Percentiles rank a stretch among this genome's conserved stretches.
Conservation (phyloP, 2,797 vertebrate genomes). For the Anomalospiza imberbis region DNA sequence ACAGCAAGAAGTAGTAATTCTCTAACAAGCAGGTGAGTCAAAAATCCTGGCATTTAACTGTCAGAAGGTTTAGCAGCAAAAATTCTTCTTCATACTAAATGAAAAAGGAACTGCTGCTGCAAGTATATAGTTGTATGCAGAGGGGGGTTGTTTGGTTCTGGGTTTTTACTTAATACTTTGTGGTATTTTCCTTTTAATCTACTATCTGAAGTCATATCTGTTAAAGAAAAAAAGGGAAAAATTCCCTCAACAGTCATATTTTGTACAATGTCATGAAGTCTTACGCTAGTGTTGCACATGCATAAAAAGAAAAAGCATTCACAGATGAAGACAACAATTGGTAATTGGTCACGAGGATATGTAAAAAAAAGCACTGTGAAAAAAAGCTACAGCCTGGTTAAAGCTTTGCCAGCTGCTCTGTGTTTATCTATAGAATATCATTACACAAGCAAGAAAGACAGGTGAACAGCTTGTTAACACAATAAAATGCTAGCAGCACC, state of each 20-base stretch:
- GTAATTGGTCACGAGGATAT: background rate
- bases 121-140: rapidly evolving
- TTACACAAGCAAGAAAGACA: background rate
- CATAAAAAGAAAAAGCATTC: background rate
- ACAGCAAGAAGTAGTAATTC: background rate
- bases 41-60: background rate
- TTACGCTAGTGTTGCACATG: background rate
- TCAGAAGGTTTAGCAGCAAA: background rate
- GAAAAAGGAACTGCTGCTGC: background rate
- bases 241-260: background rate
- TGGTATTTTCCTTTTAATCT: background rate
- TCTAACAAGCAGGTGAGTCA: background rate
- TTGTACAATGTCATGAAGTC: background rate
- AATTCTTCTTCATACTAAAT: background rate
- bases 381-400: background rate
- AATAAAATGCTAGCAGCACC: background rate
- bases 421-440: constrained; percentile 14
- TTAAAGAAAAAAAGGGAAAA: background rate
- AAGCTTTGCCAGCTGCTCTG: constrained; percentile 25
- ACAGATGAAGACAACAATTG: rapidly evolving
- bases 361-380: background rate
- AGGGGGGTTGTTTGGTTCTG: background rate
- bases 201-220: background rate
- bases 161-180: background rate
- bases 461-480: constrained; percentile 8